Conservation (phyloP, 2,888 invertebrate genomes). For the Aporophyla nigra region DNA sequence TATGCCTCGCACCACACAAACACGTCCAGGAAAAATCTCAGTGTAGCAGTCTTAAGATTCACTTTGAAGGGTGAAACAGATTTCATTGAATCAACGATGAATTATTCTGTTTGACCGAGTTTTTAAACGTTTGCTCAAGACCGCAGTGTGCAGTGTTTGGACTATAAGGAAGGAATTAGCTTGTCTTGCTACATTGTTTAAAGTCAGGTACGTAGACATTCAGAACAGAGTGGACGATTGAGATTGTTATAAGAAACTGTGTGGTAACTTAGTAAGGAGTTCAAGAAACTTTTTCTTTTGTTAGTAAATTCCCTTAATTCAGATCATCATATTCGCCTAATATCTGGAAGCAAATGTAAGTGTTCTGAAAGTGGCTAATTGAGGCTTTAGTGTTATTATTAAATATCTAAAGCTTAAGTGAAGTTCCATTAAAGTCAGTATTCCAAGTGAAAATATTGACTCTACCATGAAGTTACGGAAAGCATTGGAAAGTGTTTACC, state of each 20-base stretch:
- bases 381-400: neutral
- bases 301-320: neutral
- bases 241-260: neutral
- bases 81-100: conserved; percentile 83
- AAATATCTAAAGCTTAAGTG: neutral
- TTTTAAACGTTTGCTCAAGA: conserved; percentile 78
- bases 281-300: neutral
- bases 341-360: neutral
- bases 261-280: no score
- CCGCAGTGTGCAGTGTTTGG: conserved; percentile 75
- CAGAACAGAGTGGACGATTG: neutral
- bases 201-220: conserved; percentile 25
- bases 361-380: neutral
- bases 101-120: conserved; percentile 88
- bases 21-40: conserved; percentile 82
- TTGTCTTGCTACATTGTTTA: conserved; percentile 9
- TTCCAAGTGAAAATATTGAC: conserved; percentile 23
- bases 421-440: conserved; percentile 14
- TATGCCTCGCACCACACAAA: conserved; percentile 59
- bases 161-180: conserved; percentile 45
- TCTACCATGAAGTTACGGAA: conserved; percentile 32
- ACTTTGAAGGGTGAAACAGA: conserved; percentile 81
- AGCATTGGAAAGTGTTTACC: conserved; percentile 58
- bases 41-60: conserved; percentile 77
- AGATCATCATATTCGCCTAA: neutral